These are phyloP conservation scores for Cancer borealis DNA, from an alignment of 2,888 invertebrate species.

Conservation along the genomic window DNA sequence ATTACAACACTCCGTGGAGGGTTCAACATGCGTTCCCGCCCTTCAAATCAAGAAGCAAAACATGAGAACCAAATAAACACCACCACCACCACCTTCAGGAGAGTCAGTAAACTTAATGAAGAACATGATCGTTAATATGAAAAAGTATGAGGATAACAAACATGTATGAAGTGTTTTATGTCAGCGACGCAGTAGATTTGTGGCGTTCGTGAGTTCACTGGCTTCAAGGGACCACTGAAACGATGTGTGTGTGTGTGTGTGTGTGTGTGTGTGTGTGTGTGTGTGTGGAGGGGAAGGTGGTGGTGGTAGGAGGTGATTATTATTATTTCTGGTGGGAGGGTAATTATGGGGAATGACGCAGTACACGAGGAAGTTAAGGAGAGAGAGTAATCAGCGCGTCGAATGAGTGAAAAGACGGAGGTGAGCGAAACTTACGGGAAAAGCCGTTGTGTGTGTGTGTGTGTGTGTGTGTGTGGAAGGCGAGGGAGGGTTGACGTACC, in stretches of 20 bases:
- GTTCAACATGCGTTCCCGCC: too few species aligned
- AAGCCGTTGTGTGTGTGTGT: not conserved
- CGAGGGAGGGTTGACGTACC: not conserved
- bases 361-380: conserved; percentile 14
- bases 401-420: not conserved
- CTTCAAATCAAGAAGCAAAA: not conserved
- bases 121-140: not conserved
- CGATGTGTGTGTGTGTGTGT: not conserved
- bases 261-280: not conserved
- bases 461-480: not conserved
- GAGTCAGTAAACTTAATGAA: not conserved
- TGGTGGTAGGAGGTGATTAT: not conserved
- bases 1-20: too few species aligned
- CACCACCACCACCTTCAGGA: not conserved
- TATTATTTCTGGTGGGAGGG: not conserved
- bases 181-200: too few species aligned
- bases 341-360: conserved; percentile 7
- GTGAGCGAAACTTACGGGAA: not conserved
- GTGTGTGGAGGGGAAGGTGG: not conserved
- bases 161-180: not conserved
- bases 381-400: not conserved
- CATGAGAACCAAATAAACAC: not conserved
- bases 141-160: not conserved
- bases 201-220: too few species aligned
- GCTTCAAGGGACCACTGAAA: not conserved